A percentile compares a stretch with the other conserved stretches of the same genome.
Evolutionary conservation across 1,140 invertebrate species (phyloP).

Genomic region (Tetramorium simillimum): DNA sequence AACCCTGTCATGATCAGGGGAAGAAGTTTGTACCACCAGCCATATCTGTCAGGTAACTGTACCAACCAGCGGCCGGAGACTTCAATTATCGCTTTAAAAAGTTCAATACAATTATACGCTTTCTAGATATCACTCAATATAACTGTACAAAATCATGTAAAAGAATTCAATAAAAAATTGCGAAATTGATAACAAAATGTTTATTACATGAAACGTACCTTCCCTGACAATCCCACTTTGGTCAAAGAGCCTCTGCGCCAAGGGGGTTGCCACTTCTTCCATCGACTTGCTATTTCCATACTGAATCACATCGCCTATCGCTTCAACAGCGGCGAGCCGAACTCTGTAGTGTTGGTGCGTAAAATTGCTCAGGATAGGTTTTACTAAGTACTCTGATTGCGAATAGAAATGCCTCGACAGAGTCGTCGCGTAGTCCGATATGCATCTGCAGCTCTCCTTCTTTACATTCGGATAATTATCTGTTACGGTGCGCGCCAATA

Average conservation of each 20-base stretch:
- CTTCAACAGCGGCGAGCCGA: conserved; percentile 89
- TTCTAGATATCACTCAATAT: not conserved
- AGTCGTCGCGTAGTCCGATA: conserved; percentile 88
- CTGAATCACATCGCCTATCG: conserved; percentile 88
- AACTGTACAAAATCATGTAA: not conserved
- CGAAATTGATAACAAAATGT: not conserved
- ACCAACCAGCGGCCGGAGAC: conserved; percentile 90
- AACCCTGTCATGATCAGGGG: conserved; percentile 91
- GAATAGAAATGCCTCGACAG: conserved; percentile 90
- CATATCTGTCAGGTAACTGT: conserved; percentile 91
- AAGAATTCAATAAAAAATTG: not conserved
- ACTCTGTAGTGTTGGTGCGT: conserved; percentile 93
- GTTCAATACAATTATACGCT: not conserved
- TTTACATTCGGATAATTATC: conserved; percentile 93
- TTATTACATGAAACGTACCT: conserved; percentile 67
- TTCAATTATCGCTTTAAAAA: conserved; percentile 87
- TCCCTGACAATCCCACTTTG: conserved; percentile 88
- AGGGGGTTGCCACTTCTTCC: conserved; percentile 87
- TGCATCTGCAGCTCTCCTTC: conserved; percentile 90
- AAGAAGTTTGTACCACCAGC: conserved; percentile 91
- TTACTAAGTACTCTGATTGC: conserved; percentile 90
- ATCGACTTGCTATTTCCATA: conserved; percentile 88
- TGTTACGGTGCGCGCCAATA: conserved; percentile 89
- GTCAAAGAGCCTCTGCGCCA: conserved; percentile 92
- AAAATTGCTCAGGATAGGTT: conserved; percentile 90